phyloP scores from a whole-genome alignment of 2,888 invertebrate species.

The Luperina testacea region DNA sequence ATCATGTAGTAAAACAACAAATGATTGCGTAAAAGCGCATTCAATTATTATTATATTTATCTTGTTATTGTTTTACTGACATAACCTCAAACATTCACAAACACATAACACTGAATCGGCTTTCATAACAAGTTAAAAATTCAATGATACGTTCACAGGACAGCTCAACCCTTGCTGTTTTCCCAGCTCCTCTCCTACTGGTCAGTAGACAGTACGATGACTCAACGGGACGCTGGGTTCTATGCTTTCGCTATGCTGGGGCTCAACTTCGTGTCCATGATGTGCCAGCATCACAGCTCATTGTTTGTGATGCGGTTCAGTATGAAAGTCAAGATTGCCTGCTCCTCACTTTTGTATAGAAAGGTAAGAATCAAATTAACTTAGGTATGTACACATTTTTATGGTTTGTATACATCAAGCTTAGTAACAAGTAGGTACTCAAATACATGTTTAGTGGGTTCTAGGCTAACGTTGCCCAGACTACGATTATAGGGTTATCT shows the following conservation, averaged over 20 bases:
- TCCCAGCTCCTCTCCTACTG: constrained; percentile 88
- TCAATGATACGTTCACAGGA: constrained; percentile 75
- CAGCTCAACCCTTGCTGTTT: constrained; percentile 89
- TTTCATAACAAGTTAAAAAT: background rate
- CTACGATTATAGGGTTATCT: background rate
- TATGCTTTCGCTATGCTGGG: constrained; percentile 89
- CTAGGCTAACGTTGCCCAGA: background rate
- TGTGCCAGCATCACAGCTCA: constrained; percentile 93
- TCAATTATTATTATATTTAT: background rate
- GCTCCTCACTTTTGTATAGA: constrained; percentile 93
- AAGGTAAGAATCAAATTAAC: constrained; percentile 89
- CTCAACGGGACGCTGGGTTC: constrained; percentile 88
- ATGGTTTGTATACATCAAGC: background rate
- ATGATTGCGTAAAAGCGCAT: background rate
- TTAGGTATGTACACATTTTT: background rate
- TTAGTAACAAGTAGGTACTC: background rate
- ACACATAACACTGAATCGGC: background rate
- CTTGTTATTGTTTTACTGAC: constrained; percentile 4
- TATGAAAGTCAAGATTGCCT: constrained; percentile 92
- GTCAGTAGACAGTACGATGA: constrained; percentile 80
- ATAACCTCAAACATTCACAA: background rate
- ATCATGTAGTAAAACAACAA: background rate
- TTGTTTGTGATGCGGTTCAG: constrained; percentile 91
- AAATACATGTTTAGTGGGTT: background rate
- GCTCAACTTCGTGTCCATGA: constrained; percentile 85